A percentile compares a stretch with the other conserved stretches of the same genome.
Conservation (phyloP, 2,888 invertebrate species). For the Allacma fusca region DNA sequence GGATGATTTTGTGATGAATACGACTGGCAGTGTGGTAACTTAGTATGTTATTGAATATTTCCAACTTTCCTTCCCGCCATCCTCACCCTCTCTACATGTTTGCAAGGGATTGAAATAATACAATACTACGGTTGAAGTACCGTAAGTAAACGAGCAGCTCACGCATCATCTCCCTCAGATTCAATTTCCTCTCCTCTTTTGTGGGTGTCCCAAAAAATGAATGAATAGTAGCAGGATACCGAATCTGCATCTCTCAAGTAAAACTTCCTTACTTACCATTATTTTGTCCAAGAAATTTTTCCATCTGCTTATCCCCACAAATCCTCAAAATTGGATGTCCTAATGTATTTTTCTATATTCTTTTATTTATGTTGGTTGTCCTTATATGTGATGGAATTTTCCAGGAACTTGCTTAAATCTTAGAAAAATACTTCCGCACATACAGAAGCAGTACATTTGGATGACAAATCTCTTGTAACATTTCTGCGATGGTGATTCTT, state of each 20-base stretch:
- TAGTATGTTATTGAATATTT: neutral
- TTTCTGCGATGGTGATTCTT: no score
- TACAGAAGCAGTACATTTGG: no score
- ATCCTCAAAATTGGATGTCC: no score
- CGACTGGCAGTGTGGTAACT: conserved; percentile 19
- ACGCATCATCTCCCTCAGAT: conserved; percentile 29
- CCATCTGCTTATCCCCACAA: no score
- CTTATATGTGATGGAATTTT: neutral
- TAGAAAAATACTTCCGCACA: no score
- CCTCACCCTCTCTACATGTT: neutral
- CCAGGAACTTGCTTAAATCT: neutral
- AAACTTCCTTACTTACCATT: neutral
- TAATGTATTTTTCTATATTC: no score
- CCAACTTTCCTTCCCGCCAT: no score
- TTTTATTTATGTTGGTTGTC: no score
- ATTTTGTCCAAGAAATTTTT: no score
- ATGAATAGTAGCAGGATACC: neutral
- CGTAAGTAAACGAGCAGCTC: conserved; percentile 36
- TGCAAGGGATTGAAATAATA: neutral
- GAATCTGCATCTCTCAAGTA: neutral
- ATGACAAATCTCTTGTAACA: no score
- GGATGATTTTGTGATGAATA: neutral
- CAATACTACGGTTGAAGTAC: neutral
- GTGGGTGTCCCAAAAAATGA: conserved; percentile 6
- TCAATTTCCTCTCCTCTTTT: conserved; percentile 28